phyloP scores from a whole-genome alignment of 92 coral and sea anemone species.

The Parazoanthus swiftii region DNA sequence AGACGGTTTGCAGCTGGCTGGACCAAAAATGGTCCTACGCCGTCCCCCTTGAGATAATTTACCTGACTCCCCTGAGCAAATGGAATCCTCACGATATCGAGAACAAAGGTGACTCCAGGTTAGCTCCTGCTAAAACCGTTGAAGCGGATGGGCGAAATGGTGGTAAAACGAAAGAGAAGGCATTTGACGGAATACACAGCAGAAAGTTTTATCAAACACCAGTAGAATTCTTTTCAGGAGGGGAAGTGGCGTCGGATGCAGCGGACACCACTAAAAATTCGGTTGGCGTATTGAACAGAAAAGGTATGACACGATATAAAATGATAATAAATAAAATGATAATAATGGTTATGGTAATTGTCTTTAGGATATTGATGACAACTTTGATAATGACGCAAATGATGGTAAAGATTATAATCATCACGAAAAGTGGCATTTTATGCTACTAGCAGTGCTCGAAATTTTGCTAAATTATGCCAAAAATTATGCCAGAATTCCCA shows the following conservation, averaged over 20 bases:
- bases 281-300: constrained; percentile 68
- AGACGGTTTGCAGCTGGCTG: constrained; percentile 39
- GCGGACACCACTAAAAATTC: constrained; percentile 74
- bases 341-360: too few species aligned
- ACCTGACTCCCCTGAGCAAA: constrained; percentile 78
- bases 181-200: constrained; percentile 72
- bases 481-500: too few species aligned
- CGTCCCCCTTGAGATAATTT: constrained; percentile 90
- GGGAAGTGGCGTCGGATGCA: constrained; percentile 56
- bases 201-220: constrained; percentile 67
- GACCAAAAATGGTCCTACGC: constrained; percentile 87
- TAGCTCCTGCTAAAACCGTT: constrained; percentile 69
- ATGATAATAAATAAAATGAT: too few species aligned
- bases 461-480: too few species aligned
- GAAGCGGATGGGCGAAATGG: constrained; percentile 66
- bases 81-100: constrained; percentile 89
- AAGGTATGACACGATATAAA: constrained; percentile 12
- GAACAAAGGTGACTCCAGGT: constrained; percentile 66
- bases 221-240: constrained; percentile 65
- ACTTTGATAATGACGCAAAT: too few species aligned
- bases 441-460: too few species aligned
- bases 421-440: too few species aligned
- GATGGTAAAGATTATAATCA: too few species aligned
- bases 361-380: too few species aligned
- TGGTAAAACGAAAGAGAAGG: constrained; percentile 63